These are phyloP conservation scores for Lasiurus cinereus DNA, from an alignment of 2,113 vertebrate species.

Conservation along the genomic window DNA sequence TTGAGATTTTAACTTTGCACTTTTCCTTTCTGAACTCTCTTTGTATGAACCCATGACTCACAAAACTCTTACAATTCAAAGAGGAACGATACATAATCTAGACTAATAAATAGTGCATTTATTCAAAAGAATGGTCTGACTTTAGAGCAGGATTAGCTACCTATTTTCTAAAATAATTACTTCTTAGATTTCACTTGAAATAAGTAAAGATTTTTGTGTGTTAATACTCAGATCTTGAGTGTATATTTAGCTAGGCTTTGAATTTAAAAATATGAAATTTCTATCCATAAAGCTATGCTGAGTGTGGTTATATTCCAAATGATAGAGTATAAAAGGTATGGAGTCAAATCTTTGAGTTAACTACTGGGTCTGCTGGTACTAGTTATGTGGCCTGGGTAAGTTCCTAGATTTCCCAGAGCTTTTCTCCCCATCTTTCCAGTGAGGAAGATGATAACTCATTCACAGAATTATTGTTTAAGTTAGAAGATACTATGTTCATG, in stretches of 20 bases:
- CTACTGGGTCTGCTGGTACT: not conserved
- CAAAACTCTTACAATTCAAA: not conserved
- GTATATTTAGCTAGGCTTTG: not conserved
- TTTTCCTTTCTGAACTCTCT: constrained; percentile 38
- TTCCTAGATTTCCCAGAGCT: not conserved
- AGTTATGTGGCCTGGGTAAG: not conserved
- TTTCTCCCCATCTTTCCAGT: not conserved
- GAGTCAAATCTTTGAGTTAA: not conserved
- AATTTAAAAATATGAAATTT: not conserved
- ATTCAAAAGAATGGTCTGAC: not conserved
- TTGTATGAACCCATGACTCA: not conserved
- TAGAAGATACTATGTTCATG: not conserved
- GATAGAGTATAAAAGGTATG: too few species aligned
- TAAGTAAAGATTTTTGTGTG: not conserved
- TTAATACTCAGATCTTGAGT: not conserved
- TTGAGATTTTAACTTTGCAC: constrained; percentile 54
- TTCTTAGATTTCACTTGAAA: constrained; percentile 33
- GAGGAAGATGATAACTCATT: not conserved
- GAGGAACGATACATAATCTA: not conserved
- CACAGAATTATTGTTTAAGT: not conserved
- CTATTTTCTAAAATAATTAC: not conserved
- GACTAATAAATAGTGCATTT: not conserved
- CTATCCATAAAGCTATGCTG: not conserved
- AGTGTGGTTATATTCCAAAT: not conserved
- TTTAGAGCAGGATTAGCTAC: not conserved